Evolutionary conservation across 1,140 invertebrate genomes (phyloP).

Genomic region (Hypothenemus hampei): DNA sequence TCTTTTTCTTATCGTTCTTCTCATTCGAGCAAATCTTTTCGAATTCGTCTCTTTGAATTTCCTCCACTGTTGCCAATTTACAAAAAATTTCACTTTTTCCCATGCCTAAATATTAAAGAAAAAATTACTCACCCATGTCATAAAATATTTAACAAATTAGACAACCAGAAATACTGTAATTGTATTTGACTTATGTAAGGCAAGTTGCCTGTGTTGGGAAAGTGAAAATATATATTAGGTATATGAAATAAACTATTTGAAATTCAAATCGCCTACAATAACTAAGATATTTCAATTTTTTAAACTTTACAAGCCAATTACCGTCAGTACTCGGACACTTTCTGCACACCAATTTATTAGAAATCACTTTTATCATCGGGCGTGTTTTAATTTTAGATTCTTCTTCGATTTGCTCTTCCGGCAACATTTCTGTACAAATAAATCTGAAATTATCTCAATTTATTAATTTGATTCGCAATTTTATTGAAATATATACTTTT

Average conservation of each 20-base stretch:
- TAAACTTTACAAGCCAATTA: too few relatives aligned
- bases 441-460: neutral
- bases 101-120: neutral
- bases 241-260: too few relatives aligned
- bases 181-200: too few relatives aligned
- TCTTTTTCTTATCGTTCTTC: neutral
- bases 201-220: too few relatives aligned
- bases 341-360: constrained; percentile 14
- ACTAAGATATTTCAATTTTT: too few relatives aligned
- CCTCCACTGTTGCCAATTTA: constrained; percentile 6
- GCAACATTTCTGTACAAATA: constrained; percentile 11
- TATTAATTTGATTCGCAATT: neutral
- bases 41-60: too few relatives aligned
- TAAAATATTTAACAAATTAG: neutral
- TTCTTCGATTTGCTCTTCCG: neutral
- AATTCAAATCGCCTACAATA: too few relatives aligned
- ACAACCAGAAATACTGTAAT: too few relatives aligned
- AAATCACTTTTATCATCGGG: constrained; percentile 9
- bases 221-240: too few relatives aligned
- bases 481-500: constrained; percentile 3
- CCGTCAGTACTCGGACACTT: neutral
- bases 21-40: too few relatives aligned
- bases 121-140: neutral
- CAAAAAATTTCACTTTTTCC: neutral
- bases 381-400: neutral